These are phyloP conservation scores for Cheilosia impressa DNA, from an alignment of 2,888 invertebrate genomes.

Conservation along the genomic window DNA sequence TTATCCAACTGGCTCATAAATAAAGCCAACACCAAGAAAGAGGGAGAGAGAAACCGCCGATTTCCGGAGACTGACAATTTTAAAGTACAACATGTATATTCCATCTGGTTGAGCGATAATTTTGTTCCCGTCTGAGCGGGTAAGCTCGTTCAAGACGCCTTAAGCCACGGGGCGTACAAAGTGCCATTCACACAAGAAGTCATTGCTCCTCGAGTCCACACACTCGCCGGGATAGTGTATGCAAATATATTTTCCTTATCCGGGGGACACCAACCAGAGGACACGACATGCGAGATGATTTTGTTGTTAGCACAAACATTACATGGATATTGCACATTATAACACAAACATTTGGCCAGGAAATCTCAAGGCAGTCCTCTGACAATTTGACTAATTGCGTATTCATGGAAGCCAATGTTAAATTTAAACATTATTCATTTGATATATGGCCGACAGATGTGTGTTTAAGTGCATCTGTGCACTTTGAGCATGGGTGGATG, in stretches of 20 bases:
- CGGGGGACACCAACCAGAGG: slow-evolving; percentile 13
- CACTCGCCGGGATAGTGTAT: slow-evolving; percentile 8
- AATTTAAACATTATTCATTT: slow-evolving; percentile 72
- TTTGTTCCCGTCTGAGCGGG: slow-evolving; percentile 14
- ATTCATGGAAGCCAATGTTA: slow-evolving; percentile 67
- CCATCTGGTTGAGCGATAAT: slow-evolving; percentile 47
- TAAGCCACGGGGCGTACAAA: slow-evolving; percentile 25
- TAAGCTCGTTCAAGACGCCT: slow-evolving; percentile 15
- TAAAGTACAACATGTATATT: slow-evolving; percentile 55
- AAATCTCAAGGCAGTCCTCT: slow-evolving; percentile 62
- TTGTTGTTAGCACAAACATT: slow-evolving; percentile 68
- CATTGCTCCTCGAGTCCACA: not conserved
- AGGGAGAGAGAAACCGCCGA: slow-evolving; percentile 31
- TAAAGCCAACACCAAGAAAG: slow-evolving; percentile 24
- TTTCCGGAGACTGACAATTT: slow-evolving; percentile 57
- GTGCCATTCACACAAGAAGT: slow-evolving; percentile 4
- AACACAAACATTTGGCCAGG: slow-evolving; percentile 58
- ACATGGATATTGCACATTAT: slow-evolving; percentile 65
- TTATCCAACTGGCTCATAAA: slow-evolving; percentile 38
- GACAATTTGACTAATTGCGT: slow-evolving; percentile 74
- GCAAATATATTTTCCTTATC: slow-evolving; percentile 42
- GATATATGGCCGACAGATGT: slow-evolving; percentile 15
- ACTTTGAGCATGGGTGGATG: slow-evolving; percentile 3
- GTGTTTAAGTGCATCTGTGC: slow-evolving; percentile 27
- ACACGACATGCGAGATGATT: slow-evolving; percentile 66